A percentile compares a stretch with the other conserved stretches of the same genome.
Conservation (phyloP, 2,888 invertebrate species). For the Nemurella pictetii region DNA sequence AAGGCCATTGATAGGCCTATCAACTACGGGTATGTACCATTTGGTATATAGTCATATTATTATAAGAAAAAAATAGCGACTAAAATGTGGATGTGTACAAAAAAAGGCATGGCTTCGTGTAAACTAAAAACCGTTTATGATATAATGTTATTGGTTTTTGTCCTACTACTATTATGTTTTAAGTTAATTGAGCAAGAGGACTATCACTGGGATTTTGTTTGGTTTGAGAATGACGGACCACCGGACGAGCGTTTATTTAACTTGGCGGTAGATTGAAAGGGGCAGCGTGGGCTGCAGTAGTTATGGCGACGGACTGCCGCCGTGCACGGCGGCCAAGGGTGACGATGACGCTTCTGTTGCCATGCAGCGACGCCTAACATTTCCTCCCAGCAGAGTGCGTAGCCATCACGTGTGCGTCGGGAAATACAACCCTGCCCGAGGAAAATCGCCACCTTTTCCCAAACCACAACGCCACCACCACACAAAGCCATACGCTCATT, state of each 20-base stretch:
- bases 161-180: constrained; percentile 9
- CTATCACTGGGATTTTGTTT: background rate
- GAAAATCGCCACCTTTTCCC: background rate
- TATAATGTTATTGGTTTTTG: background rate
- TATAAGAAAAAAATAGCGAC: constrained; percentile 16
- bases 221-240: background rate
- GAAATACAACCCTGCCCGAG: background rate
- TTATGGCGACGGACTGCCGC: background rate
- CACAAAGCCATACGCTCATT: background rate
- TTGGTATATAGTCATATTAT: constrained; percentile 40
- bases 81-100: background rate
- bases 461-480: background rate
- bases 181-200: constrained; percentile 9
- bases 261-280: background rate
- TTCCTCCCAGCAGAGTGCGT: background rate
- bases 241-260: background rate
- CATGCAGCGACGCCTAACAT: background rate
- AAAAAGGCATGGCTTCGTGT: background rate
- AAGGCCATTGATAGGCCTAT: constrained; percentile 28
- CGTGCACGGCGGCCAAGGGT: background rate
- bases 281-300: background rate
- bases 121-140: background rate
- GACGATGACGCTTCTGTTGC: background rate
- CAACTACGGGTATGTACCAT: constrained; percentile 42
- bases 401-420: background rate